These are phyloP conservation scores for Enhydra lutris DNA, from an alignment of 2,113 vertebrate genomes.

Conservation along the genomic window DNA sequence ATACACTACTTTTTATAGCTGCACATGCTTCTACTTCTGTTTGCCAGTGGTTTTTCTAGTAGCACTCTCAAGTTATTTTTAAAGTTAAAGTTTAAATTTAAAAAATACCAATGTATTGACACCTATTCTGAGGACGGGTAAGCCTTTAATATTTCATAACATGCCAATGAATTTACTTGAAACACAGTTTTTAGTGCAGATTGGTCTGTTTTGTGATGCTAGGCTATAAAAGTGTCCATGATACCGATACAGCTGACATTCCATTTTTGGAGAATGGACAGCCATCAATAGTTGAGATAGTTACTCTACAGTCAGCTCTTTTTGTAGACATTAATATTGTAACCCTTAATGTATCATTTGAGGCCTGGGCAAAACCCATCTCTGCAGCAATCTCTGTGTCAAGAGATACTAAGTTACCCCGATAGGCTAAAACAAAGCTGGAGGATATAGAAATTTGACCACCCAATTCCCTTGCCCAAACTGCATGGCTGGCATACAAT, in stretches of 20 bases:
- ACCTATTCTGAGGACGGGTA: not conserved
- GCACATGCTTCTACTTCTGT: not conserved
- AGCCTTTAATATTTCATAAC: not conserved
- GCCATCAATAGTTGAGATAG: not conserved
- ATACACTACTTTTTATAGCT: not conserved
- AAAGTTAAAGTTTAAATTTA: not conserved
- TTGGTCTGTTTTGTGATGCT: not conserved
- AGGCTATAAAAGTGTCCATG: not conserved
- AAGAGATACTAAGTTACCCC: not conserved
- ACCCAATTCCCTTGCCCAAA: fast-evolving
- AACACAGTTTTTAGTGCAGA: not conserved
- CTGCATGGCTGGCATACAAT: too few species aligned
- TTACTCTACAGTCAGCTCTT: not conserved
- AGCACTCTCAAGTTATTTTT: conserved; percentile 19
- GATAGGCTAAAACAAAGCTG: not conserved
- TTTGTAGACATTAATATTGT: not conserved
- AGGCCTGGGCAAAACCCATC: not conserved
- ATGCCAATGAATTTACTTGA: not conserved
- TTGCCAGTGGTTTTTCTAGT: not conserved
- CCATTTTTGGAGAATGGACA: not conserved
- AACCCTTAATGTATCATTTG: not conserved
- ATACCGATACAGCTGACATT: not conserved
- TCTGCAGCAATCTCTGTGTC: not conserved
- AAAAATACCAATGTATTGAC: not conserved
- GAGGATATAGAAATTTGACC: not conserved